phyloP scores from a whole-genome alignment of 2,113 vertebrate genomes.

The Notechis scutatus region DNA sequence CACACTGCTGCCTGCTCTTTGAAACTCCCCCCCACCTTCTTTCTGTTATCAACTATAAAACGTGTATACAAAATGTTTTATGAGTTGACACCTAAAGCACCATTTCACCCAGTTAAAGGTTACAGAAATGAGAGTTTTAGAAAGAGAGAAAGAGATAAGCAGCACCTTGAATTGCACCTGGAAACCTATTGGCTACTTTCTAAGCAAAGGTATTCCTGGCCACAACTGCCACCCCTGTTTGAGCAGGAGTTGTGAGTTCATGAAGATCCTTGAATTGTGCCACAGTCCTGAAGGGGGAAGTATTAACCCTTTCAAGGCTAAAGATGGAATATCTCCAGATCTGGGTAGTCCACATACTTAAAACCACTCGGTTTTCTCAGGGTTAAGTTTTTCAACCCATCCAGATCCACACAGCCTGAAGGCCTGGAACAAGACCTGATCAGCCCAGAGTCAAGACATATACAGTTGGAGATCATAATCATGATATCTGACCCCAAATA shows the following conservation, averaged over 20 bases:
- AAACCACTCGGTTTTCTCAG: not conserved
- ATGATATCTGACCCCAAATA: not conserved
- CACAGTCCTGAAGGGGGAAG: not conserved
- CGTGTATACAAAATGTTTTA: no score
- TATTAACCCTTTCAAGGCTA: not conserved
- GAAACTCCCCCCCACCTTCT: no score
- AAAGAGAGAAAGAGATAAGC: not conserved
- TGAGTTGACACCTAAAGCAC: not conserved
- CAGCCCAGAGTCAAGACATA: not conserved
- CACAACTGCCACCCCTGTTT: not conserved
- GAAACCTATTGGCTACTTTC: not conserved
- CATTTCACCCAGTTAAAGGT: not conserved
- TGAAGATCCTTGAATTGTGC: not conserved
- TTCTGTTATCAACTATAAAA: no score
- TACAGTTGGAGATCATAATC: not conserved
- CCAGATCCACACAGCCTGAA: not conserved
- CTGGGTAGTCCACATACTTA: not conserved
- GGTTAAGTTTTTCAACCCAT: not conserved
- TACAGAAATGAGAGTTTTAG: not conserved
- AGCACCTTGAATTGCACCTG: not conserved
- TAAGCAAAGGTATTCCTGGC: not conserved
- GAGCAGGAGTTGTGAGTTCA: not conserved
- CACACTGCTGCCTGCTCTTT: no score
- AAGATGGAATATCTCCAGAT: not conserved
- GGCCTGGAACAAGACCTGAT: not conserved